Base-by-base conservation (phyloP, 64 coral and sea anemone species). In the Montipora foliosa region DNA sequence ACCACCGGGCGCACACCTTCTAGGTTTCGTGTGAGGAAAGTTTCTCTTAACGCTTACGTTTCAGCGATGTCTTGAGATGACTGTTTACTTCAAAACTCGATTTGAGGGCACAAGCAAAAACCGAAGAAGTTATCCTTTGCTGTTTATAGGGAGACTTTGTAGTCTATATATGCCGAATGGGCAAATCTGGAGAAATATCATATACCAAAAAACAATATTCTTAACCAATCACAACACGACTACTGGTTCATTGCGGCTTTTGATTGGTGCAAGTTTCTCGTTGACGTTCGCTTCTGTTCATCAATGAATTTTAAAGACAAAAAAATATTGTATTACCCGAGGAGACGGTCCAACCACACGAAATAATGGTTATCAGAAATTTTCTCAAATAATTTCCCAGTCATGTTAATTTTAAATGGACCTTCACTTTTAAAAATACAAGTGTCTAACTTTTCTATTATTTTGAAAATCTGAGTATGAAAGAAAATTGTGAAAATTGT, bases 151-250 rank as follows among this genome's bases (percentile, higher is more conserved):
- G 95, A 83, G 69, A 87, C 94, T 97, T 92, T 94, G 93, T 94
- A 90, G 87, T 76, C 79, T 84, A 79, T 92, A 91, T 90, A 98
- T 98, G 93, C 96, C 96, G 96, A 98, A 98, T 89, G 79, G 95
- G 94, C 89, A 93, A 60, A 78, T 78, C 88, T 91, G 93, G 92
- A 92, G 92, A 98, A 95, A 98, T 98, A 93, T 92, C 96, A 98
- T 95, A 82, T 93, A 94, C 71, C 89, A 80, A 92, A 94, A 93
- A 95, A 98, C 89, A 98, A 92, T 84, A 62, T 83, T 20, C 17
- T 74, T 68, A 89, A 45, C 96, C 96, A 98, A 98, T 98, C 92
- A 98, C 29, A 78, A 70, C 70, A 58, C 93, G 79, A 52, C 79
- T 62, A 85, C 75, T 68, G 89, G 93, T 83, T 57, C 72, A 89